phyloP scores from a whole-genome alignment of 2,797 vertebrate species.

The Pseudomugil gertrudae region DNA sequence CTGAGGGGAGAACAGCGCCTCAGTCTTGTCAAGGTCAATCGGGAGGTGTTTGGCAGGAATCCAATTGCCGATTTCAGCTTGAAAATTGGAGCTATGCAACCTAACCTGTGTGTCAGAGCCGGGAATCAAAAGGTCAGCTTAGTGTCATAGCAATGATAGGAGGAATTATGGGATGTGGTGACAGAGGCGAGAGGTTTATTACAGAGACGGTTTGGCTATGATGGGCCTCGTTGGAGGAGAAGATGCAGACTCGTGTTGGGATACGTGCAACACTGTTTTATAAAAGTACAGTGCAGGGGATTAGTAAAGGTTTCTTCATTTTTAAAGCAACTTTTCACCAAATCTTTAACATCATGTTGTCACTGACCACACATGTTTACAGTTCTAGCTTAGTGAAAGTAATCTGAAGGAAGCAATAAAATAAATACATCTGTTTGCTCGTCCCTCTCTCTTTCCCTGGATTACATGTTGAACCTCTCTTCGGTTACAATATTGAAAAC shows the following conservation, averaged over 20 bases:
- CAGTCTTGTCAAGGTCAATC: conserved; percentile 71
- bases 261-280: conserved; percentile 11
- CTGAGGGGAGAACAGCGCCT: conserved; percentile 62
- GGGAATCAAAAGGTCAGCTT: conserved; percentile 66
- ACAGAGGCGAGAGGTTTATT: conserved; percentile 41
- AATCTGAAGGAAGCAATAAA: conserved; percentile 7
- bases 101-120: conserved; percentile 60
- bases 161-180: conserved; percentile 56
- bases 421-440: neutral
- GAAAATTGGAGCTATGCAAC: conserved; percentile 66
- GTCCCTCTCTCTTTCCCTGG: conserved; percentile 8
- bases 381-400: conserved; percentile 8
- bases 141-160: conserved; percentile 59
- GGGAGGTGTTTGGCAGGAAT: conserved; percentile 62
- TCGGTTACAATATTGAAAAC: conserved; percentile 8
- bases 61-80: conserved; percentile 64
- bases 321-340: neutral
- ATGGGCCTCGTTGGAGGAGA: conserved; percentile 24
- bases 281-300: neutral
- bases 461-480: conserved; percentile 1
- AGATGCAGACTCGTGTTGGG: neutral
- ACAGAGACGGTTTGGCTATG: conserved; percentile 16
- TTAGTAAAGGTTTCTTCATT: neutral
- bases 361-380: neutral
- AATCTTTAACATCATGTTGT: neutral